Evolutionary conservation across 1,140 invertebrate species (phyloP).

Genomic region (Marisa cornuarietis): DNA sequence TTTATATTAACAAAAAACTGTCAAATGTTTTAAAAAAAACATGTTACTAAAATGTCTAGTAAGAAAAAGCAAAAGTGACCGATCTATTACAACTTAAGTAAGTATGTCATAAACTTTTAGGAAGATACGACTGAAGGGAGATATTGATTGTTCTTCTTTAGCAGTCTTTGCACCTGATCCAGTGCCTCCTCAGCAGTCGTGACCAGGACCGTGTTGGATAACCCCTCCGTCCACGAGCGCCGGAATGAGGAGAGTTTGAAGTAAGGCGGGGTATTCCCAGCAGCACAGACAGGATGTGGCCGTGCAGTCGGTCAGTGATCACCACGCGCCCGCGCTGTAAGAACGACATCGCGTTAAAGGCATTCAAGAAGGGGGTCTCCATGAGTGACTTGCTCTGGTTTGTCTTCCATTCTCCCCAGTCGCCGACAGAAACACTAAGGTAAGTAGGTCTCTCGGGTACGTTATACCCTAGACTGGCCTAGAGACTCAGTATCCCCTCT

Average conservation of each 20-base stretch:
- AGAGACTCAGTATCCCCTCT: conserved; percentile 24
- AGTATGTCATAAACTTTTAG: too few species aligned
- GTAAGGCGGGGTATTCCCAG: conserved; percentile 28
- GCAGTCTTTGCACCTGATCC: conserved; percentile 7
- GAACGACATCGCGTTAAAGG: conserved; percentile 19
- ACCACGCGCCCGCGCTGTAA: conserved; percentile 29
- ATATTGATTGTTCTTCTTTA: conserved; percentile 16
- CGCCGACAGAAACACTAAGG: conserved; percentile 18
- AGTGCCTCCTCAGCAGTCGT: conserved; percentile 13
- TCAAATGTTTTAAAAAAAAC: too few species aligned
- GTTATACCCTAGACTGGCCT: conserved; percentile 16
- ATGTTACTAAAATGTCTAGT: too few species aligned
- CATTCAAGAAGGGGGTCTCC: conserved; percentile 25
- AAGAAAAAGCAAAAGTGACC: too few species aligned
- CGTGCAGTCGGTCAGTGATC: conserved; percentile 36
- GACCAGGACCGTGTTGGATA: conserved; percentile 13
- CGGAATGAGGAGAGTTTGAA: conserved; percentile 32
- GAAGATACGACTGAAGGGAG: conserved; percentile 15
- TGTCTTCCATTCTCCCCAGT: conserved; percentile 23
- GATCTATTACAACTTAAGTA: too few species aligned
- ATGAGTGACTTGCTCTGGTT: conserved; percentile 5
- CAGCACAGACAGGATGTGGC: too few species aligned
- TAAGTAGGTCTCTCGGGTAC: conserved; percentile 9
- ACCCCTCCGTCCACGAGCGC: conserved; percentile 29
- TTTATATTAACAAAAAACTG: too few species aligned